Evolutionary conservation across 2,888 invertebrate genomes (phyloP).

Genomic region (Ichneumoninae sp.): DNA sequence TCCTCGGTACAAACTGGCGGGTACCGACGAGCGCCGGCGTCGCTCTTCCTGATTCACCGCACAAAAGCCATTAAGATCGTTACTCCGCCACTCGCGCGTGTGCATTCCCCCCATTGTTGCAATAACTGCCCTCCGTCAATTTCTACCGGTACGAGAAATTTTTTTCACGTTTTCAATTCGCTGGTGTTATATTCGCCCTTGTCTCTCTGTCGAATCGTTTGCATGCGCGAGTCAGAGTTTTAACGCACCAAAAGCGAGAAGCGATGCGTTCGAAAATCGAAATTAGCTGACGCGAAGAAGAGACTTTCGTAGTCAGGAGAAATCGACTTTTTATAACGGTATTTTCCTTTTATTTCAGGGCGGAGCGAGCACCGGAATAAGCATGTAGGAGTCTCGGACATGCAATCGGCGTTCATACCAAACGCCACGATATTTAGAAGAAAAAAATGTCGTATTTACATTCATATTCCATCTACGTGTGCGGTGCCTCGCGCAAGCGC

Average conservation of each 20-base stretch:
- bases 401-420: background rate
- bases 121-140: background rate
- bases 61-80: conserved; percentile 32
- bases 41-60: conserved; percentile 33
- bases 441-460: background rate
- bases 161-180: background rate
- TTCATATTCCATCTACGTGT: conserved; percentile 8
- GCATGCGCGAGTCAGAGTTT: background rate
- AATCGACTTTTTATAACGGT: conserved; percentile 20
- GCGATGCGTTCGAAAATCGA: conserved; percentile 1
- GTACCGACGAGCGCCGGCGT: conserved; percentile 41
- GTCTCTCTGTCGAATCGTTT: background rate
- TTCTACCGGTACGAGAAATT: conserved; percentile 7
- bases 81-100: conserved; percentile 1
- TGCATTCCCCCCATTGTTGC: background rate
- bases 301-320: conserved; percentile 55
- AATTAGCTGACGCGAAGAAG: conserved; percentile 31
- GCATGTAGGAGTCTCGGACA: conserved; percentile 38
- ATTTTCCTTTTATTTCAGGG: conserved; percentile 1
- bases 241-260: conserved; percentile 8
- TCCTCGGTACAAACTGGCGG: conserved; percentile 34
- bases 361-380: conserved; percentile 5
- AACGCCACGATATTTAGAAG: background rate
- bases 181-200: background rate
- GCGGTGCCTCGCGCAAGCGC: conserved; percentile 73